A percentile compares a stretch with the other conserved stretches of the same genome.
Conservation (phyloP, 2,888 invertebrate species). For the Tetragnatha montana region DNA sequence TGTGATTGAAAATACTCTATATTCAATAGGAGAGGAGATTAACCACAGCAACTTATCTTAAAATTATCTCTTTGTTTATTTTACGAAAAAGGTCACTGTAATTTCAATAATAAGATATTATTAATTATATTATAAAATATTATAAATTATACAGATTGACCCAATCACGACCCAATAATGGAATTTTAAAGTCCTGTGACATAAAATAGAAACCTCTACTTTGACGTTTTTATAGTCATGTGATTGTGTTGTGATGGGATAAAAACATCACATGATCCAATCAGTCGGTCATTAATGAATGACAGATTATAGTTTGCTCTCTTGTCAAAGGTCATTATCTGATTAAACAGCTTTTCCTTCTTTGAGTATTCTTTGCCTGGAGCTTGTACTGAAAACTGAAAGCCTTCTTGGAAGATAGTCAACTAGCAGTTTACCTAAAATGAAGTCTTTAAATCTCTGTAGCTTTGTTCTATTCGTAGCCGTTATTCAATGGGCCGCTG, state of each 20-base stretch:
- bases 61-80: too few relatives aligned
- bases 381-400: not conserved
- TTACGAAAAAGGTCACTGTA: too few relatives aligned
- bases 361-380: too few relatives aligned
- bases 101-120: too few relatives aligned
- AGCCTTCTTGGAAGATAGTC: not conserved
- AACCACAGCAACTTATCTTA: too few relatives aligned
- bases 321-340: not conserved
- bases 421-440: not conserved
- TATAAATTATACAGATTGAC: too few relatives aligned
- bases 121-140: too few relatives aligned
- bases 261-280: conserved; percentile 1
- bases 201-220: conserved; percentile 5
- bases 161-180: too few relatives aligned
- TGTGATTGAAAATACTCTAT: too few relatives aligned
- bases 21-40: too few relatives aligned
- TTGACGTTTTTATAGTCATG: conserved; percentile 17
- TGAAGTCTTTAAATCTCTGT: not conserved
- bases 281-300: not conserved
- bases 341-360: not conserved
- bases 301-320: not conserved
- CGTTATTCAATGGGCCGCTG: not conserved
- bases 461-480: not conserved
- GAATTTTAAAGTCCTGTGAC: too few relatives aligned
- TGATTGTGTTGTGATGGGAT: conserved; percentile 1